Evolutionary conservation across 1,140 invertebrate species (phyloP), one percentile per base, ranked within the genome.

Genomic region (Leptinotarsa texana): DNA sequence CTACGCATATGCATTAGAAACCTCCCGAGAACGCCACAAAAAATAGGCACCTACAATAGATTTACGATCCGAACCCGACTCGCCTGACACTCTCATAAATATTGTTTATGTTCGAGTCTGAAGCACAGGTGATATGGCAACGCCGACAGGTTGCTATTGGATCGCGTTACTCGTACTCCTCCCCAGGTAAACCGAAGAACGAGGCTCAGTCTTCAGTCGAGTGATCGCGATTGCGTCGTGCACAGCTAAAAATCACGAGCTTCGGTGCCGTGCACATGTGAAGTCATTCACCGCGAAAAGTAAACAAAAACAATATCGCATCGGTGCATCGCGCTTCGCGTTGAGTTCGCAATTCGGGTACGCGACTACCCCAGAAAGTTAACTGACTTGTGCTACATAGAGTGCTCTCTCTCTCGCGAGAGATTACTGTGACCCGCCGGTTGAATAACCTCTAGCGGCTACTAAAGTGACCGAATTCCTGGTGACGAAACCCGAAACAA

Each of bases 51-150:
- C 76, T 68, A 78, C 78, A 81, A 82, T 81, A 82, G 82, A 83
- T 83, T 83, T 83, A 83, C 80, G 82, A 83, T 70, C 75, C 76
- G 77, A 82, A 82, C 76, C 81, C 68, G 79, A 80, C 76, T 77
- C 79, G 79, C 76, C 79, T 83, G 82, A 83, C 82, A 81, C 78
- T 74, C 73, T 80, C 82, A 83, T 83, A 83, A 83, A 83, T 83
- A 83, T 83, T 82, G 82, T 82, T 83, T 82, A 82, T 82, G 81
- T 82, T 82, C 27, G 62, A 74, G 63, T 65, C 77, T 76, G 73
- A 73, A 69, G 74, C 73, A 70, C 80, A 78, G 80, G 77, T 77
- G 77, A 82, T 49, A 69, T 78, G 81, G 79, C 80, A 81, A 80
- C 81, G 74, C 77, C 70, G 80, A 66, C 78, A 78, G 76, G 80